phyloP scores from a whole-genome alignment of 2,888 invertebrate genomes.

The Apodemia hepburni region DNA sequence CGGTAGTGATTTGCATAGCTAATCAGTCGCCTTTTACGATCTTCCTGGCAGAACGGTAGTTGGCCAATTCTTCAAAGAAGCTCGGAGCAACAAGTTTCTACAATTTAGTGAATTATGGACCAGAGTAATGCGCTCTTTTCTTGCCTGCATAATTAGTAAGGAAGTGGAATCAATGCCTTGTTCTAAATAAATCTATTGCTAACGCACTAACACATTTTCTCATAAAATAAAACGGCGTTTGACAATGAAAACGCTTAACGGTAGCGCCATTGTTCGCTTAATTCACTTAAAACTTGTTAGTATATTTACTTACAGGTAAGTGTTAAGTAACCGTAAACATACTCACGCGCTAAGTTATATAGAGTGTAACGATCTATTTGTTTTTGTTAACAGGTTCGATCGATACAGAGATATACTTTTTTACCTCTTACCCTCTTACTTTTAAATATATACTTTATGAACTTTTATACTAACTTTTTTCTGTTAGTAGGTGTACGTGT shows the following conservation, averaged over 20 bases:
- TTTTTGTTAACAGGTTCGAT: background rate
- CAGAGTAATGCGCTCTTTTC: too few relatives aligned
- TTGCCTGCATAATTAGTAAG: too few relatives aligned
- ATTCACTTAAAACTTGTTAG: constrained; percentile 20
- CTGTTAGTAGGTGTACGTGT: too few relatives aligned
- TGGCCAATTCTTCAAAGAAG: too few relatives aligned
- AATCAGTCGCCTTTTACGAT: too few relatives aligned
- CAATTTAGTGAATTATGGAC: too few relatives aligned
- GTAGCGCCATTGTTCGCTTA: constrained; percentile 21
- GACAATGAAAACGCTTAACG: constrained; percentile 25
- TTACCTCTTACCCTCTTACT: too few relatives aligned
- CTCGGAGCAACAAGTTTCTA: too few relatives aligned
- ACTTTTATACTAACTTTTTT: too few relatives aligned
- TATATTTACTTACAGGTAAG: background rate
- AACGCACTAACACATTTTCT: constrained; percentile 19
- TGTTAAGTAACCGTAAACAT: constrained; percentile 15
- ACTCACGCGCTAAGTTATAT: background rate
- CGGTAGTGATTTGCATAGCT: too few relatives aligned
- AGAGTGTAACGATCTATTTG: constrained; percentile 14
- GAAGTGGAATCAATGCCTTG: background rate
- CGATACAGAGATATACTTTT: background rate
- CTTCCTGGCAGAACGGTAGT: too few relatives aligned
- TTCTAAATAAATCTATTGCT: constrained; percentile 2
- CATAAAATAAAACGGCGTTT: constrained; percentile 16
- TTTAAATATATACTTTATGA: too few relatives aligned